Evolutionary conservation across 53 echinoderm and acorn worm species (phyloP).

Genomic region (Holothuria leucospilota): DNA sequence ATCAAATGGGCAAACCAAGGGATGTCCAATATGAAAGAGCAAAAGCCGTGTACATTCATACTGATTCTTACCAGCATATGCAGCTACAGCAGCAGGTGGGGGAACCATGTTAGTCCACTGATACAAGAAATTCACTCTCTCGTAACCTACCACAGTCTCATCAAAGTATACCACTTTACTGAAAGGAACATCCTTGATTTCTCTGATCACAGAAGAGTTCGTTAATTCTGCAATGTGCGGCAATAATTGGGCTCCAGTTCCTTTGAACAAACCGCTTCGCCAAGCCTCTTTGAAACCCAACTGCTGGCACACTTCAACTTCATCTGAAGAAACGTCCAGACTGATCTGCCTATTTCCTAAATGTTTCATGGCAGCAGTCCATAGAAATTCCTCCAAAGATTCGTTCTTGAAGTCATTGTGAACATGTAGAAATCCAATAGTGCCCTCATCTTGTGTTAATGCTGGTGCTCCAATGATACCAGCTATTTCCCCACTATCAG

Average conservation of each 20-base stretch:
- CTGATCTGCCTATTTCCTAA: conserved; percentile 78
- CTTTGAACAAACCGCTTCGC: conserved; percentile 91
- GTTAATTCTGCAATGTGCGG: conserved; percentile 70
- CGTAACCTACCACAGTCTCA: conserved; percentile 71
- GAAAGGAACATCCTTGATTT: conserved; percentile 73
- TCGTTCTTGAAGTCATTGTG: conserved; percentile 58
- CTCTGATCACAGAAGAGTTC: conserved; percentile 62
- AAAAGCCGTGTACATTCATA: too few relatives aligned
- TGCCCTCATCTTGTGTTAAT: conserved; percentile 57
- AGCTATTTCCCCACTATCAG: conserved; percentile 67
- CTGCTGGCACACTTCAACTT: conserved; percentile 69
- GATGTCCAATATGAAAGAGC: too few relatives aligned
- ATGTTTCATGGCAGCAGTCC: conserved; percentile 76
- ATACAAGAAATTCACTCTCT: conserved; percentile 77
- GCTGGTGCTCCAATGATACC: conserved; percentile 71
- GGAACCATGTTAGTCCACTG: conserved; percentile 73
- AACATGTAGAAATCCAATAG: conserved; percentile 82
- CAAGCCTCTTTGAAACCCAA: conserved; percentile 91
- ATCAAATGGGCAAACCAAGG: too few relatives aligned
- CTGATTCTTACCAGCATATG: conserved; percentile 62
- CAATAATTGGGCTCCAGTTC: conserved; percentile 63
- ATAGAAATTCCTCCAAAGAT: conserved; percentile 73
- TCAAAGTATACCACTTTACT: conserved; percentile 93
- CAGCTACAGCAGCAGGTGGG: conserved; percentile 53
- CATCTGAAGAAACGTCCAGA: conserved; percentile 68